Conservation (phyloP, 2,113 vertebrate species). For the Actenoides lindsayi region DNA sequence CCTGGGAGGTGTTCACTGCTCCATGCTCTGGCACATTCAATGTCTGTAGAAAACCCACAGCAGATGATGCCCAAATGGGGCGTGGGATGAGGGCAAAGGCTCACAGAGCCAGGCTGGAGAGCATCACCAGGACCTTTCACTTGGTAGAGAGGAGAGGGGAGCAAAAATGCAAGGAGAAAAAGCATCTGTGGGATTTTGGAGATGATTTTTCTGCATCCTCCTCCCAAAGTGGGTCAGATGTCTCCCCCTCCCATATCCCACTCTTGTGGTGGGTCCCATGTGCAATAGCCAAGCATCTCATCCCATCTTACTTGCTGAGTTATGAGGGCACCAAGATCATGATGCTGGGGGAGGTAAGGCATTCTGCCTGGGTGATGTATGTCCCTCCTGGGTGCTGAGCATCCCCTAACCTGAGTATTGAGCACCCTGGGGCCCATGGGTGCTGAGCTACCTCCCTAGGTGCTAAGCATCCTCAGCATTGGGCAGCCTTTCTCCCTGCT, state of each 20-base stretch:
- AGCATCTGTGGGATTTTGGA: neutral
- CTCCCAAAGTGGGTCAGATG: neutral
- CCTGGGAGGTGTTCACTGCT: too few relatives aligned
- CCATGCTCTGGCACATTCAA: too few relatives aligned
- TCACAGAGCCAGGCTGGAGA: fast-evolving
- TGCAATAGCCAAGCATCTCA: neutral
- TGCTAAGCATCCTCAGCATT: neutral
- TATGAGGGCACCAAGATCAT: fast-evolving
- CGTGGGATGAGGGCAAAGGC: fast-evolving
- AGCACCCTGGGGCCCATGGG: neutral
- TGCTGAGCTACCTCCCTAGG: neutral
- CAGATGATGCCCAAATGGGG: neutral
- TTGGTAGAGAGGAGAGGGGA: neutral
- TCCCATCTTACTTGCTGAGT: neutral
- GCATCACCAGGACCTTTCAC: neutral
- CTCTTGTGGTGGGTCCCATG: neutral
- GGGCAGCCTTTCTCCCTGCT: neutral
- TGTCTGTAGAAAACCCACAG: too few relatives aligned
- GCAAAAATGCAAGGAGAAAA: neutral
- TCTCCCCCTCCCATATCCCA: too few relatives aligned
- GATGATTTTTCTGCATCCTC: neutral
- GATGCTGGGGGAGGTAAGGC: neutral
- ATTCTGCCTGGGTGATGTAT: neutral
- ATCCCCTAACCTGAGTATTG: neutral
- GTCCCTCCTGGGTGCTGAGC: neutral